phyloP scores from a whole-genome alignment of 53 echinoderm and acorn worm species.

The Arbacia lixula region DNA sequence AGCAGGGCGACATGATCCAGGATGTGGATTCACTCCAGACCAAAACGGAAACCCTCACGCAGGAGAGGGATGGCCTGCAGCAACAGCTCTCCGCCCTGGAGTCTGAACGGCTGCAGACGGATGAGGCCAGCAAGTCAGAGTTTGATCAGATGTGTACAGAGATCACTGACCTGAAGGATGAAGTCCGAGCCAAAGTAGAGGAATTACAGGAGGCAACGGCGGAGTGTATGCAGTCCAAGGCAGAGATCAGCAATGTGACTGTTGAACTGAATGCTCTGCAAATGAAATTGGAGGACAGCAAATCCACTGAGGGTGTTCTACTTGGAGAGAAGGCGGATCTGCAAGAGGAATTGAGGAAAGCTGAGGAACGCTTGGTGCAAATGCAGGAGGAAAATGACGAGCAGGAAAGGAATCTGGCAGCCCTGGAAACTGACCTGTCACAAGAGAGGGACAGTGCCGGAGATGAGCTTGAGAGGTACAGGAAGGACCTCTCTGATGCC shows the following conservation, averaged over 20 bases:
- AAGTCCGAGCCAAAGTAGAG: conserved; percentile 37
- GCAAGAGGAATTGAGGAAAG: conserved; percentile 39
- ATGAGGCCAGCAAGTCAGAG: conserved; percentile 39
- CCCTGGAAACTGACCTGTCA: not conserved
- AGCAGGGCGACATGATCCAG: conserved; percentile 48
- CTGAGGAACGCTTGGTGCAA: conserved; percentile 39
- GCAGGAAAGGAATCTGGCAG: conserved; percentile 10
- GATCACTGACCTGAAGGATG: conserved; percentile 53
- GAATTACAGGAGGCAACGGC: conserved; percentile 41
- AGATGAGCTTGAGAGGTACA: not conserved
- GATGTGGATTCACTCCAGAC: conserved; percentile 37
- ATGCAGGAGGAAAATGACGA: conserved; percentile 25
- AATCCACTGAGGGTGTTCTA: conserved; percentile 39
- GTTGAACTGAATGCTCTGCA: not conserved
- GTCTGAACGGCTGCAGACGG: conserved; percentile 27
- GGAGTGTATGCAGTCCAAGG: not conserved
- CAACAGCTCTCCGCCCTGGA: conserved; percentile 25
- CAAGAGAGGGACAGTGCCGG: not conserved
- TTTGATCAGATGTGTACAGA: conserved; percentile 53
- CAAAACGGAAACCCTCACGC: not conserved
- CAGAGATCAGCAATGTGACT: not conserved
- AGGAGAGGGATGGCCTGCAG: conserved; percentile 11
- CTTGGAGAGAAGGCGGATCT: conserved; percentile 56
- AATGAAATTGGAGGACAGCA: conserved; percentile 46
- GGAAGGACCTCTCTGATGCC: conserved; percentile 38